Evolutionary conservation across 1,140 invertebrate species (phyloP).

Genomic region (Trinorchestia longiramus): DNA sequence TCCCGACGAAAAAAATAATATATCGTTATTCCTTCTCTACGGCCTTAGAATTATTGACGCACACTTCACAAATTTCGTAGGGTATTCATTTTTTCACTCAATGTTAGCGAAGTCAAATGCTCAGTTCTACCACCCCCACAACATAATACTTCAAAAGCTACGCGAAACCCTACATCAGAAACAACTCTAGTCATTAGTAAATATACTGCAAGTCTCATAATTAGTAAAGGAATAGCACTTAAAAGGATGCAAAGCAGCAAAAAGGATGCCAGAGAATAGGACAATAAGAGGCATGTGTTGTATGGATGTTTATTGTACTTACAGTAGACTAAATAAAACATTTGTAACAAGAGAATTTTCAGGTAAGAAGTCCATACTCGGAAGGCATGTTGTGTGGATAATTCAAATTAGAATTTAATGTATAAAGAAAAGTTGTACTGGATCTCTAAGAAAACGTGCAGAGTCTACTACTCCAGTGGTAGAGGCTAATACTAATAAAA

Average conservation of each 20-base stretch:
- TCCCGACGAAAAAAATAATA: background rate
- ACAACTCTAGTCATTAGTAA: background rate
- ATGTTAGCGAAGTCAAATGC: background rate
- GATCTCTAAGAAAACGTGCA: background rate
- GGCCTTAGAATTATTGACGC: too few species aligned
- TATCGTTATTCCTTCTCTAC: background rate
- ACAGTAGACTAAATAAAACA: background rate
- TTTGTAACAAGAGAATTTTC: conserved; percentile 9
- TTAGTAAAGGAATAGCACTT: too few species aligned
- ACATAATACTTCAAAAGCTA: background rate
- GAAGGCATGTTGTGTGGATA: background rate
- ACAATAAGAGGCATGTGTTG: background rate
- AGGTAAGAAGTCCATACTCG: background rate
- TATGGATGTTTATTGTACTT: background rate
- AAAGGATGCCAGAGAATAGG: background rate
- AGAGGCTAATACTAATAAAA: background rate
- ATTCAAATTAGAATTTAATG: background rate
- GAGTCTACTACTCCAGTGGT: background rate
- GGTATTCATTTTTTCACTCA: background rate
- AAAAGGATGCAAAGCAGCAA: background rate
- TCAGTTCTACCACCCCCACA: background rate
- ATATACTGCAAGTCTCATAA: background rate
- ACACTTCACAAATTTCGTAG: background rate
- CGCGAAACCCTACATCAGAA: background rate
- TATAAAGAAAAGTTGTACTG: background rate